Percentiles rank a stretch among this genome's conserved stretches.
Evolutionary conservation across 1,140 invertebrate species (phyloP).

Genomic region (Ceratitis capitata): DNA sequence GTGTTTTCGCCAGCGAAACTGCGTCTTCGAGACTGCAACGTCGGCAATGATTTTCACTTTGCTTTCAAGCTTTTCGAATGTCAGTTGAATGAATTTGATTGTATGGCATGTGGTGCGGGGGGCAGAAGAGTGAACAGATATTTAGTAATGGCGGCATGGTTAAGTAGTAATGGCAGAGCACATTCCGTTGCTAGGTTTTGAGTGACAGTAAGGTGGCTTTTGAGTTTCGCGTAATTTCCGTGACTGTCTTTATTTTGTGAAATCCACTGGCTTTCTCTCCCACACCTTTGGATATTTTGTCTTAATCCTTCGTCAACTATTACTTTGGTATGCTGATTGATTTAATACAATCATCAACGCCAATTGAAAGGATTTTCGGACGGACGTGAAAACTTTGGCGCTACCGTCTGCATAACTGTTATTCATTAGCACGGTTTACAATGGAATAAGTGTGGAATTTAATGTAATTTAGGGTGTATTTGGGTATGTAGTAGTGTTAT

Average conservation of each 20-base stretch:
- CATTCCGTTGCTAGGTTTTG: not conserved
- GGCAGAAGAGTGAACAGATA: not conserved
- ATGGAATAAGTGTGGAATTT: too few species aligned
- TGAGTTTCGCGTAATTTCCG: not conserved
- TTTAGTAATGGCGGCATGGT: too few species aligned
- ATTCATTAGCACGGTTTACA: too few species aligned
- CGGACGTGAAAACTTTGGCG: not conserved
- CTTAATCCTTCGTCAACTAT: not conserved
- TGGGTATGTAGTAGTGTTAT: too few species aligned
- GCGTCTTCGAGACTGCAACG: not conserved
- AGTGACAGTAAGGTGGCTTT: not conserved
- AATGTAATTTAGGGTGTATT: too few species aligned
- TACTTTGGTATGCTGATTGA: not conserved
- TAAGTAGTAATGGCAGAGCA: not conserved
- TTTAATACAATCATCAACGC: constrained; percentile 12
- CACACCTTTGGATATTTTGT: too few species aligned
- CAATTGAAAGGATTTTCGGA: not conserved
- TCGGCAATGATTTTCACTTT: not conserved
- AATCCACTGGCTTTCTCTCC: not conserved
- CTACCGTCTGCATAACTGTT: not conserved
- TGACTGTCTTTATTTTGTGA: not conserved
- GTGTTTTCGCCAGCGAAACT: constrained; percentile 36
- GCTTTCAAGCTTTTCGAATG: not conserved
- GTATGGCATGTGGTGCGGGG: not conserved
- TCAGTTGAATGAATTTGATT: constrained; percentile 11